phyloP scores from a whole-genome alignment of 2,797 vertebrate species.

The Ctenochaetus hawaiiensis region DNA sequence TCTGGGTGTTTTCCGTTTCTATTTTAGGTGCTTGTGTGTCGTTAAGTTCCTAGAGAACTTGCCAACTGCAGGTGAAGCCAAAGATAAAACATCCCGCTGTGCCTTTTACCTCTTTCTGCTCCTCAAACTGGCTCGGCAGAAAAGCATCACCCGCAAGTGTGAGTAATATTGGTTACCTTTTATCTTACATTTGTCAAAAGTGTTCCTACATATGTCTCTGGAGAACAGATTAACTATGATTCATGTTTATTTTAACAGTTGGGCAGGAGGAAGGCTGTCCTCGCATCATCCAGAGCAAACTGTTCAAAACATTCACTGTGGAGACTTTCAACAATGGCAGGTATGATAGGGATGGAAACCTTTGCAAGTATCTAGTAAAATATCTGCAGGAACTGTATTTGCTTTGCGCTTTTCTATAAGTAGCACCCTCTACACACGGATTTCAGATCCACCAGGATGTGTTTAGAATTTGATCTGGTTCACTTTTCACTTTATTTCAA shows the following conservation, averaged over 20 bases:
- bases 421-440: not conserved
- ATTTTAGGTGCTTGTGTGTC: conserved; percentile 82
- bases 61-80: conserved; percentile 76
- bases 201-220: not conserved
- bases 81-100: conserved; percentile 85
- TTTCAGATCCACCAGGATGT: not conserved
- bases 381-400: not conserved
- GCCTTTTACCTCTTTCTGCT: conserved; percentile 91
- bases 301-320: conserved; percentile 90
- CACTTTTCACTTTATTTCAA: not conserved
- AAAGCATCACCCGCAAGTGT: conserved; percentile 87
- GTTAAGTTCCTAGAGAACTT: conserved; percentile 86
- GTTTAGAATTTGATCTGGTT: not conserved
- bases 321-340: conserved; percentile 89
- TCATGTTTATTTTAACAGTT: conserved; percentile 77
- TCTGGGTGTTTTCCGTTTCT: conserved; percentile 18
- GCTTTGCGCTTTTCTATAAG: not conserved
- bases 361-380: not conserved
- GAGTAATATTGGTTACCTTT: conserved; percentile 67
- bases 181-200: not conserved
- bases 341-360: conserved; percentile 72
- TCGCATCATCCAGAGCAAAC: conserved; percentile 86
- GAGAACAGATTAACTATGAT: not conserved
- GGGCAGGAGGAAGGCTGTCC: conserved; percentile 88
- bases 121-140: conserved; percentile 86